Conservation (phyloP, 2,113 vertebrate species). For the human region GRCh38 chr18:65247001-65247500, state of each 20-base stretch:
- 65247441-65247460: conserved; percentile 19
- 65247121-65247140: fast-evolving
- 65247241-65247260: not conserved
- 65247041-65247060: not conserved
- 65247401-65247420: not conserved
- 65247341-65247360: conserved; percentile 60
- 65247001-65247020: not conserved
- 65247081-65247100: not conserved
- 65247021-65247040: not conserved
- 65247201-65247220: not conserved
- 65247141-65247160: too few species aligned
- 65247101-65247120: fast-evolving
- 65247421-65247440: conserved; percentile 39
- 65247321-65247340: conserved; percentile 11
- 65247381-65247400: conserved; percentile 38
- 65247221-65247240: not conserved
- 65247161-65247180: not conserved
- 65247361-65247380: conserved; percentile 50
- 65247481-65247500: not conserved
- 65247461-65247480: conserved; percentile 21
- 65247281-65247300: conserved; percentile 5
- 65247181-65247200: not conserved
- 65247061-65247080: not conserved
- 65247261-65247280: conserved; percentile 29
- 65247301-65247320: not conserved